Evolutionary conservation across 2,888 invertebrate species (phyloP), one percentile per base, ranked within the genome.

Genomic region (Sinhomidia bicolor): DNA sequence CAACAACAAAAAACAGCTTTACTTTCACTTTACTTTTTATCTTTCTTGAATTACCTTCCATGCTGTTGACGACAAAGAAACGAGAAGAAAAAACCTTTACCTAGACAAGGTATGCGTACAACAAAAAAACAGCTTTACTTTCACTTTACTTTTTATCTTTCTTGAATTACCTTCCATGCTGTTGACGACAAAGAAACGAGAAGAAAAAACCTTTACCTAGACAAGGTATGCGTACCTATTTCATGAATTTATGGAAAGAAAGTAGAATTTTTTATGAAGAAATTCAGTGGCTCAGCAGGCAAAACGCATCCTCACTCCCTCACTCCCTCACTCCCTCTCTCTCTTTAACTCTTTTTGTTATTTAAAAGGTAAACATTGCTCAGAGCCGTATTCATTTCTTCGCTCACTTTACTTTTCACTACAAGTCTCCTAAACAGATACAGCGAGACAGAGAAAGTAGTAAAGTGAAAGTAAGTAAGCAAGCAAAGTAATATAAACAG

Each of bases 311-410:
- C 2, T 47, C 14, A 12, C 12, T 14, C 12, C 12, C 47, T 47
- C 12, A 2, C 14, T 47, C 47, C n/a, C n/a, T n/a, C n/a, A n/a
- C n/a, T n/a, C n/a, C n/a, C n/a, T n/a, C n/a, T n/a, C 12, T 41
- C 44, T 32, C 20, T 17, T 41, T 23, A 7, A 23, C 51, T 26
- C 29, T 54, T 51, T 54, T 32, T 17, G 54, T 78, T 78, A 54
- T 78, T 78, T 78, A 36, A 78, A 78, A 78, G 78, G 78, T 78
- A 78, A 78, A 78, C 78, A 78, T 54, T 54, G 54, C 78, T 78
- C 29, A 29, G 54, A 78, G 78, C 54, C 26, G 54, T 78, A 54
- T 32, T 78, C 78, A 54, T 54, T 36, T 54, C 78, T 54, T 17
- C 54, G 3, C 54, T 54, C 54, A 54, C 54, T 54, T 54, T 54